Evolutionary conservation across 2,888 invertebrate genomes (phyloP), one percentile per base, ranked within the genome.

Genomic region (Anthophora plumipes): DNA sequence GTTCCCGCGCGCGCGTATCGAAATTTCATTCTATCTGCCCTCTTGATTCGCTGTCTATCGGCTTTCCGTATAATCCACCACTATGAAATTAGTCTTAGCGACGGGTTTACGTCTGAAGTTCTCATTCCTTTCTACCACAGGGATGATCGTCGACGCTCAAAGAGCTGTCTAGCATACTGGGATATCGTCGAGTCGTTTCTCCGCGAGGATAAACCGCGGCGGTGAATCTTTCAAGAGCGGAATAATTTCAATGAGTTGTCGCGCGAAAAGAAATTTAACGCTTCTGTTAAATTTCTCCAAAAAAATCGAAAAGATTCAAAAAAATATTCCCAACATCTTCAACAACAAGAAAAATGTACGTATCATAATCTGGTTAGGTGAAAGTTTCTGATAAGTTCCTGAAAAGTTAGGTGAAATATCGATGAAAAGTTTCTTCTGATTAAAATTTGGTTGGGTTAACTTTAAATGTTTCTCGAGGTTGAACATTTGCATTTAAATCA

Each of bases 41-140:
- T 8, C 39, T 55, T 68, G 69, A 76, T 71, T 74, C 57, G 31
- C 6, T 43, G 22, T 66, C 52, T 25, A 14, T 14, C 7, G 12
- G 7, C 37, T 52, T 43, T 8, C 17, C 55, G 25, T 41, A 22
- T 60, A 48, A 82, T 76, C 41, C n/a, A 67, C 14, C 71, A 52
- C 66, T 64, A 52, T 54, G 60, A 5, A 63, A 71, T 77, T 71
- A 77, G n/a, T 60, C 52, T 48, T 37, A 63, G 46, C 12, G 20
- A 46, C 6, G 22, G 17, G 43, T 31, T 59, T 39, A 12, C 41
- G 14, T n/a, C 4, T n/a, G 31, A 46, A n/a, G n/a, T 43, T 43
- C 43, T 46, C 43, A n/a, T 46, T 59, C 43, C 52, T n/a, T 22
- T 12, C 31, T n/a, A 3, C 39, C 20, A 48, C 14, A 2, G 1